phyloP scores from a whole-genome alignment of 2,797 vertebrate species.

The Urophycis tenuis region DNA sequence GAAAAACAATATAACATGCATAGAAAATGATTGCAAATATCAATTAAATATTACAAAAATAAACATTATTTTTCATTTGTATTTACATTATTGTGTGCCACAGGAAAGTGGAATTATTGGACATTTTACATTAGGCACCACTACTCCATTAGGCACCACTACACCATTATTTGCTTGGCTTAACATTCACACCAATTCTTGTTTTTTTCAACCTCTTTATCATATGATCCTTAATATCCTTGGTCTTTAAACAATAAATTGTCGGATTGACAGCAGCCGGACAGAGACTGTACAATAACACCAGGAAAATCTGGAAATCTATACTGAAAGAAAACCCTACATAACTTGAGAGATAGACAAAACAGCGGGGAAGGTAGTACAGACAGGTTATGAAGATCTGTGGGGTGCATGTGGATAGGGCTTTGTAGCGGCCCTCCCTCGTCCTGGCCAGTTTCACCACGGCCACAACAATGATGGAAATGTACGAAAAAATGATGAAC shows the following conservation, averaged over 20 bases:
- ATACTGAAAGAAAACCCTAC: conserved; percentile 15
- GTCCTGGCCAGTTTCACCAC: conserved; percentile 49
- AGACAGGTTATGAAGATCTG: conserved; percentile 65
- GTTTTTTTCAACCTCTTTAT: conserved; percentile 23
- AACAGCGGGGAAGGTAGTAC: conserved; percentile 55
- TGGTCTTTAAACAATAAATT: conserved; percentile 66
- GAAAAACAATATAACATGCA: too few relatives aligned
- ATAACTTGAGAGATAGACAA: conserved; percentile 35
- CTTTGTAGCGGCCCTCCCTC: conserved; percentile 36
- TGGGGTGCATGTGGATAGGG: conserved; percentile 59
- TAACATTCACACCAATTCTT: conserved; percentile 24
- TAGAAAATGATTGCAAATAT: too few relatives aligned
- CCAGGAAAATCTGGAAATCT: conserved; percentile 27
- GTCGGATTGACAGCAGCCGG: conserved; percentile 64
- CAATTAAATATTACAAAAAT: not conserved
- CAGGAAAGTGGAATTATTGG: not conserved
- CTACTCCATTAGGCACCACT: not conserved
- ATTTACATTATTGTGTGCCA: conserved; percentile 1
- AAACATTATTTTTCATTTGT: not conserved
- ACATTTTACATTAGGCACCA: not conserved
- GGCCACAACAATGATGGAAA: conserved; percentile 51
- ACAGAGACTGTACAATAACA: conserved; percentile 51
- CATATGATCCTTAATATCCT: conserved; percentile 50
- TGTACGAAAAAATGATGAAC: conserved; percentile 67
- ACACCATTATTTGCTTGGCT: not conserved